Evolutionary conservation across 2,797 vertebrate species (phyloP), one percentile per base, ranked within the genome.

Genomic region (Petrocephalus schoutedeni): DNA sequence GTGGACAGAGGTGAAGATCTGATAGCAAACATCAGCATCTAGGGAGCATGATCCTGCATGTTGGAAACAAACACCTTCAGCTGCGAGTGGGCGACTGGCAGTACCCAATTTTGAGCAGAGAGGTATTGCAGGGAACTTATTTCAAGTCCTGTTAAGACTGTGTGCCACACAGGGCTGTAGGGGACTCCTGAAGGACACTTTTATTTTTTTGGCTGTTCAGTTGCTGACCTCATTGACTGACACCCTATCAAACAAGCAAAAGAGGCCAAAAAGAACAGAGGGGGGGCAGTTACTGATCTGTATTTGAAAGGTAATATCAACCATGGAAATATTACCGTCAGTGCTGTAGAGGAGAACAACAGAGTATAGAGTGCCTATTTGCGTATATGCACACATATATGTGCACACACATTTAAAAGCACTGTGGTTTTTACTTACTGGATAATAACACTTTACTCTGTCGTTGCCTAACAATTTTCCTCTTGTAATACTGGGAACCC

Each of bases 131-230:
- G n/a, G 80, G n/a, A 83, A 45, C 49, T 83, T 21, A 77, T 45
- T n/a, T 77, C 71, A 77, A 77, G 71, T 77, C 71, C 36, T 77
- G 32, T 77, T 77, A 77, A 77, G 49, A 83, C 80, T 83, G n/a
- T 51, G 77, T 53, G 71, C 36, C 71, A 83, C 80, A 23, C 49
- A 83, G 36, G n/a, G n/a, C 41, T 83, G 21, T 10, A 53, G n/a
- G 9, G 21, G 49, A 53, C 80, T 53, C 1, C 49, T 49, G 80
- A 83, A 83, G 80, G 80, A 53, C 80, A 51, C 77, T n/a, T 12
- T 51, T 21, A 83, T 83, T 53, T 83, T 23, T 53, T 51, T 83
- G 80, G 80, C 77, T 82, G 77, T 19, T 82, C 36, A 8, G 19
- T 83, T 23, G 41, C 41, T 83, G 80, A 83, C 80, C 80, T 83